These are phyloP conservation scores for Eilema caniola DNA, from an alignment of 2,888 invertebrate genomes.

Conservation along the genomic window DNA sequence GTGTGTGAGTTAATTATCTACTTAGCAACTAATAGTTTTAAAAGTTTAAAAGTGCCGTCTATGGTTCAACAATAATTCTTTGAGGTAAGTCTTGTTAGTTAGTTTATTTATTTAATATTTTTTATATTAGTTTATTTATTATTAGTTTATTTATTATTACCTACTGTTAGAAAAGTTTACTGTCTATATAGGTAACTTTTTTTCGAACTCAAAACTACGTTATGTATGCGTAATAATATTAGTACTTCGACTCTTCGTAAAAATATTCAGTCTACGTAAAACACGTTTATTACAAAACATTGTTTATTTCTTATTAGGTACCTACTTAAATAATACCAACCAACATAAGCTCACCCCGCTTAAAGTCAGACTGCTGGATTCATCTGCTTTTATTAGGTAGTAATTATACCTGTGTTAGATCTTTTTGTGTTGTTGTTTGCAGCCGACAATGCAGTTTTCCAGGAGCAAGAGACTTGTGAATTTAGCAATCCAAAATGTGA, in stretches of 20 bases:
- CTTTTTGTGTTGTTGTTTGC: conserved; percentile 8
- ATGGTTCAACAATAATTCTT: neutral
- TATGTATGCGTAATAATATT: neutral
- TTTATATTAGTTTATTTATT: too few species aligned
- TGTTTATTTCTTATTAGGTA: conserved; percentile 5
- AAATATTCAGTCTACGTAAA: neutral
- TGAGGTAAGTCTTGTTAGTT: too few species aligned
- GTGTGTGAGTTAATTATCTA: conserved; percentile 4
- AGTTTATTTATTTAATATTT: too few species aligned
- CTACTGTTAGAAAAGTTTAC: too few species aligned
- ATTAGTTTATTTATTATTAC: too few species aligned
- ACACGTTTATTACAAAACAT: neutral
- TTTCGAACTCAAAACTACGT: neutral
- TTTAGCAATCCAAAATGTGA: neutral
- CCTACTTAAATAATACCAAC: neutral
- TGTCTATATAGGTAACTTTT: neutral
- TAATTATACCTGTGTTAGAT: conserved; percentile 18
- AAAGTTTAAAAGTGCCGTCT: conserved; percentile 1
- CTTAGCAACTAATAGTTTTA: neutral
- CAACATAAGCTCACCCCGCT: too few species aligned
- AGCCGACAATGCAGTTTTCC: conserved; percentile 1
- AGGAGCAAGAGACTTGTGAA: conserved; percentile 11
- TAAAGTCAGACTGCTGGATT: conserved; percentile 4
- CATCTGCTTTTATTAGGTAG: conserved; percentile 14
- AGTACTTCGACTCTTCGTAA: too few species aligned